Conservation (phyloP, 1,140 invertebrate species). For the Brachionus rotundiformis region DNA sequence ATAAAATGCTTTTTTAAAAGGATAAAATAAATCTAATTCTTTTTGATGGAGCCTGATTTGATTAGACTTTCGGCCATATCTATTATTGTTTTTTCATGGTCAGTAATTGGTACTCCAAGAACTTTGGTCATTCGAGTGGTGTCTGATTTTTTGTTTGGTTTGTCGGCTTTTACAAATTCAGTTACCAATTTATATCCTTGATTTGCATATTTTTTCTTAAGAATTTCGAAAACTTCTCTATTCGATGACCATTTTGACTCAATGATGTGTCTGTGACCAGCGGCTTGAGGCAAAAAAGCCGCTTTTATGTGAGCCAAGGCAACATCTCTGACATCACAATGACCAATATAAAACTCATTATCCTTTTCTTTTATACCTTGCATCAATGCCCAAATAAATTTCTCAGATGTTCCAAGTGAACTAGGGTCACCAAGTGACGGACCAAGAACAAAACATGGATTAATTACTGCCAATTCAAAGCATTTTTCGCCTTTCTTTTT, state of each 20-base stretch:
- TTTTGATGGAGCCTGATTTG: conserved; percentile 64
- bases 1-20: not conserved
- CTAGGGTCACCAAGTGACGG: conserved; percentile 61
- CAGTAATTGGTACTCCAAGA: conserved; percentile 61
- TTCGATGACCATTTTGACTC: not conserved
- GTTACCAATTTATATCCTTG: conserved; percentile 6
- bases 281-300: conserved; percentile 65
- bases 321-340: conserved; percentile 69
- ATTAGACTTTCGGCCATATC: conserved; percentile 67
- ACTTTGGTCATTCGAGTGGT: conserved; percentile 59
- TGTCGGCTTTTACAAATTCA: not conserved
- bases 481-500: conserved; percentile 54
- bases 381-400: conserved; percentile 64
- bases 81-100: conserved; percentile 62
- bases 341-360: conserved; percentile 64
- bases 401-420: conserved; percentile 51
- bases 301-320: conserved; percentile 68
- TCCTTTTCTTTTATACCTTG: conserved; percentile 64
- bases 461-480: conserved; percentile 67
- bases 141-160: not conserved
- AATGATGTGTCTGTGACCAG: conserved; percentile 56
- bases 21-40: conserved; percentile 49
- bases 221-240: not conserved
- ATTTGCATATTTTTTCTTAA: not conserved
- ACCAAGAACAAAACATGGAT: conserved; percentile 67